These are phyloP conservation scores for Rotaria socialis DNA, from an alignment of 2,888 invertebrate genomes.

Conservation along the genomic window DNA sequence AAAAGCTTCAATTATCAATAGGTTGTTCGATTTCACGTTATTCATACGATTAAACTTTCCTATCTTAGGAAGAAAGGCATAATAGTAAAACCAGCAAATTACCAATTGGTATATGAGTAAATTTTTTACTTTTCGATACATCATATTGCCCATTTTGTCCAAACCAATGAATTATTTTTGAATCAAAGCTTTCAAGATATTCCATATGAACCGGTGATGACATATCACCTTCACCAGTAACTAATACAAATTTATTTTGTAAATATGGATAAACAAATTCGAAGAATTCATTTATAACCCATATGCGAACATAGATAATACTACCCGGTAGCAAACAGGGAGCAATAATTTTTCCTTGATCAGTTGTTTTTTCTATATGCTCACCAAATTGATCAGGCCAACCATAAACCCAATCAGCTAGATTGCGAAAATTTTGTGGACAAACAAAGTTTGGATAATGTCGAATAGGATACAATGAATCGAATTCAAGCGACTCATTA, in stretches of 20 bases:
- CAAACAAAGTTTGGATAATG: constrained; percentile 19
- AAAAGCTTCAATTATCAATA: too few relatives aligned
- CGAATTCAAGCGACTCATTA: background rate
- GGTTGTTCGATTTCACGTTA: too few relatives aligned
- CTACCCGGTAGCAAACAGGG: background rate
- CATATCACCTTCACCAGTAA: background rate
- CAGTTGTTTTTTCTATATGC: background rate
- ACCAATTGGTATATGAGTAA: constrained; percentile 17
- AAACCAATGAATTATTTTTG: constrained; percentile 33
- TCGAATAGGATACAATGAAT: background rate
- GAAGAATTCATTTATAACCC: background rate
- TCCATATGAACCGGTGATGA: background rate
- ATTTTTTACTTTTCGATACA: background rate
- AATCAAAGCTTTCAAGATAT: background rate
- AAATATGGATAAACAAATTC: background rate
- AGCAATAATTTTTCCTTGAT: background rate
- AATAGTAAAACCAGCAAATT: background rate
- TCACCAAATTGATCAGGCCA: constrained; percentile 2
- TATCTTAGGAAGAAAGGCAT: too few relatives aligned
- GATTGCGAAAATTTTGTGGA: background rate
- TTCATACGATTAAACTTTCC: too few relatives aligned
- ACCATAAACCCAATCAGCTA: background rate
- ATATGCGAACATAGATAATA: constrained; percentile 8
- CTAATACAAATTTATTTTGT: background rate
- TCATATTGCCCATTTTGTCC: background rate